Evolutionary conservation across 2,113 vertebrate species (phyloP).

Genomic region (Urocolius indicus): DNA sequence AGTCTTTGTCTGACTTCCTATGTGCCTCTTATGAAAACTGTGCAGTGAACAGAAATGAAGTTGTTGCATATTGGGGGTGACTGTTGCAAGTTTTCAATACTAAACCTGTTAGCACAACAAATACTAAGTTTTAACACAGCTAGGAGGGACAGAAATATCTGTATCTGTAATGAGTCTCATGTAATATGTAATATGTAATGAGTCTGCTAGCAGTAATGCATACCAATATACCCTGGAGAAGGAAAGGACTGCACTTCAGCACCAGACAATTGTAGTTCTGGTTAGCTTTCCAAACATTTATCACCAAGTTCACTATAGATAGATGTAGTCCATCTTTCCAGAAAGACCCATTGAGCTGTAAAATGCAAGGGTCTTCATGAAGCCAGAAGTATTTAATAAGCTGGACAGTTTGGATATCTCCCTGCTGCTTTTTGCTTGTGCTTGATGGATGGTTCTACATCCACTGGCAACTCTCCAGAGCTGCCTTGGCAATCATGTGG

Average conservation of each 20-base stretch:
- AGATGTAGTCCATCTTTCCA: neutral
- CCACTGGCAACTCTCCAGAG: conserved; percentile 29
- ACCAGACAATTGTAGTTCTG: neutral
- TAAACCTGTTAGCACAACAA: neutral
- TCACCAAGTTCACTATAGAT: neutral
- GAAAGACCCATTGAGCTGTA: neutral
- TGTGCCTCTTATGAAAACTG: rapidly evolving
- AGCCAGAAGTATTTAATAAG: neutral
- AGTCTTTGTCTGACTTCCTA: neutral
- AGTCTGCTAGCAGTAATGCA: neutral
- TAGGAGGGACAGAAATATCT: neutral
- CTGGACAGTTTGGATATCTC: conserved; percentile 2
- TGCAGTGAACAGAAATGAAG: neutral
- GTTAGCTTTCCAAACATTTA: neutral
- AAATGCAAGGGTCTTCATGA: neutral
- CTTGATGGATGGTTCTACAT: conserved; percentile 43
- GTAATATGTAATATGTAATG: neutral
- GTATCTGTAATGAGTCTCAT: neutral
- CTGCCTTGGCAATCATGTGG: conserved; percentile 36
- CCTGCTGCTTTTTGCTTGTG: neutral
- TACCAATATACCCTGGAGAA: neutral
- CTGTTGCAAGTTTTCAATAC: neutral
- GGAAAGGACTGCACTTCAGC: neutral
- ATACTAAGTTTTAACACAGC: neutral
- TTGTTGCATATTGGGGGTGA: rapidly evolving